Evolutionary conservation across 1,140 invertebrate species (phyloP), one percentile per base, ranked within the genome.

Genomic region (Ephestia elutella): DNA sequence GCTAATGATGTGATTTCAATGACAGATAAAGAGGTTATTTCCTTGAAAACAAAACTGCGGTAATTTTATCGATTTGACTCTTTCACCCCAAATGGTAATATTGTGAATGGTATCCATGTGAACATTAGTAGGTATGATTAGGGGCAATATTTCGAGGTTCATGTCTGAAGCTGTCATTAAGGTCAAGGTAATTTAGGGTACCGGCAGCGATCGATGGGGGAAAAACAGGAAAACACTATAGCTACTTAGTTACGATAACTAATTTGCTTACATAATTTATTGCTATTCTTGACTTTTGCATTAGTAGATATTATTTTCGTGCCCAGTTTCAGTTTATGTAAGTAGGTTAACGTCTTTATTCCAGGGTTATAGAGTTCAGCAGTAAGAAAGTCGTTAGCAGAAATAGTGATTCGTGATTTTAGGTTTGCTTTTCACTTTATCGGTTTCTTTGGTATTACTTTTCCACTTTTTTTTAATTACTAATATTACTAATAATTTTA

Each of bases 21-120:
- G 19, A 13, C 19, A 53, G 50, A 21, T 10, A 53, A n/a, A n/a
- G 11, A 21, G 19, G 32, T 49, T 17, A 64, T 71, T 78, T 74
- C 68, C 65, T 72, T 75, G 68, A 82, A 81, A 84, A 81, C 78
- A 85, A 80, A 88, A 89, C 86, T 90, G 88, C 88, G 88, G 88
- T 89, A 89, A 86, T 86, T 89, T 89, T 90, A 90, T 90, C 80
- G 88, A 90, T 89, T 89, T 78, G 74, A 78, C 80, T 80, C 79
- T 78, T 78, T 73, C 70, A 79, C 75, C 76, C 72, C 68, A 75
- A 81, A 84, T n/a, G n/a, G 73, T 20, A 68, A 71, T 76, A 76
- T 76, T 79, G 68, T 83, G 73, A 78, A 71, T 73, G 67, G 73
- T 77, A 66, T 65, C 68, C 66, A 76, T 75, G 68, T 38, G 56